Evolutionary conservation across 2,113 vertebrate species (phyloP), one percentile per base, ranked within the genome.

Genomic region (Platichthys flesus): DNA sequence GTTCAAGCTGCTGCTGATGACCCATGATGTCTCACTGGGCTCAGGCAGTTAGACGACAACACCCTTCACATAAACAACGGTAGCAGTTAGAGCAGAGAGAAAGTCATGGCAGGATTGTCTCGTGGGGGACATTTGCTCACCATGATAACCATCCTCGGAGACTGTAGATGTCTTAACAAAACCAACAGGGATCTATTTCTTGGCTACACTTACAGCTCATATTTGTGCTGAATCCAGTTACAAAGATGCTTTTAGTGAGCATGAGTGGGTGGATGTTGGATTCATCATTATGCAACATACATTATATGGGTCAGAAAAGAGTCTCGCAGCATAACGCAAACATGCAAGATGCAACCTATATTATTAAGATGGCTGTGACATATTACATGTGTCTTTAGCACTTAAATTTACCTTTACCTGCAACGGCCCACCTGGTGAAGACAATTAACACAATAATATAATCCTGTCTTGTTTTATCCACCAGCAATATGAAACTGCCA

Each of bases 221-320:
- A 10, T 20, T 18, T 61, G 28, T 35, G 23, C 15, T 76, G 52
- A 66, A 68, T 73, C 45, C 60, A 47, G 18, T 21, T 49, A 49
- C 18, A 66, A 64, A 64, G 52, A 69, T 68, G 57, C 61, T 45
- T 74, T 71, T 76, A 26, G 24, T 69, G 57, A 67, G 75, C 14
- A 21, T n/a, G 68, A 69, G 85, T 84, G 82, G 85, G 84, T 9
- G 78, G 73, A 66, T 77, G 66, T 74, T 86, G 68, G 68, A 87
- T 67, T 85, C 66, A 82, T 69, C 69, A 74, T 85, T 81, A 81
- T 28, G 59, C 59, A 83, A 83, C 79, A 74, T 84, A 62, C 28
- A 74, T 63, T 71, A 85, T 76, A 67, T 79, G 59, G 74, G 82
- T 84, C 69, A 88, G 57, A 81, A 73, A 56, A 5, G 10, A 58